Evolutionary conservation across 1,140 invertebrate genomes (phyloP).

Genomic region (Eriocheir sinensis): DNA sequence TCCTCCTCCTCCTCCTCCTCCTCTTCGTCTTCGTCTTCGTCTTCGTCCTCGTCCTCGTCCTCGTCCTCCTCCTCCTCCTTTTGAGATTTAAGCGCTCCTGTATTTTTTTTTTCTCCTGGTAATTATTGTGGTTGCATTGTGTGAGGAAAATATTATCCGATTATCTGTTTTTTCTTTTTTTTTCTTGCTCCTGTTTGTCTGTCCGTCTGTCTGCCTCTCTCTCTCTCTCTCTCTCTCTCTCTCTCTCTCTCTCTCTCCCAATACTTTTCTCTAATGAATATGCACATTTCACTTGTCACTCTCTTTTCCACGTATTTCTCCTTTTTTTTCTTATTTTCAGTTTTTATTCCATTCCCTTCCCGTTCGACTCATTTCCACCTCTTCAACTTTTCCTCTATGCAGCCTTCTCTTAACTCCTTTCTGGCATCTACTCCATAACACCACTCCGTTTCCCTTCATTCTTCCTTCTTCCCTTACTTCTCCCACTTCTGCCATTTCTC

Average conservation of each 20-base stretch:
- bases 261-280: not conserved
- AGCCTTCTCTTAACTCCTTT: not conserved
- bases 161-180: too few relatives aligned
- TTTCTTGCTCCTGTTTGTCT: too few relatives aligned
- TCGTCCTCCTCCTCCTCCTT: not conserved
- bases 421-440: too few relatives aligned
- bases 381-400: not conserved
- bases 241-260: not conserved
- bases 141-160: too few relatives aligned
- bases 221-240: not conserved
- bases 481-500: not conserved
- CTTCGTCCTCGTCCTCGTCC: too few relatives aligned
- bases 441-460: too few relatives aligned
- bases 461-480: not conserved
- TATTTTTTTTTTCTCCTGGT: not conserved
- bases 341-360: not conserved
- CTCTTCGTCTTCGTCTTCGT: too few relatives aligned
- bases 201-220: not conserved
- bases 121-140: too few relatives aligned
- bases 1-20: not conserved
- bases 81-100: not conserved
- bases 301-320: not conserved
- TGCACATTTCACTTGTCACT: not conserved
- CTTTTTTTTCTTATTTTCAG: not conserved
- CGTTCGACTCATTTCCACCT: not conserved